Evolutionary conservation across 1,140 invertebrate species (phyloP).

Genomic region (Ooceraea biroi): DNA sequence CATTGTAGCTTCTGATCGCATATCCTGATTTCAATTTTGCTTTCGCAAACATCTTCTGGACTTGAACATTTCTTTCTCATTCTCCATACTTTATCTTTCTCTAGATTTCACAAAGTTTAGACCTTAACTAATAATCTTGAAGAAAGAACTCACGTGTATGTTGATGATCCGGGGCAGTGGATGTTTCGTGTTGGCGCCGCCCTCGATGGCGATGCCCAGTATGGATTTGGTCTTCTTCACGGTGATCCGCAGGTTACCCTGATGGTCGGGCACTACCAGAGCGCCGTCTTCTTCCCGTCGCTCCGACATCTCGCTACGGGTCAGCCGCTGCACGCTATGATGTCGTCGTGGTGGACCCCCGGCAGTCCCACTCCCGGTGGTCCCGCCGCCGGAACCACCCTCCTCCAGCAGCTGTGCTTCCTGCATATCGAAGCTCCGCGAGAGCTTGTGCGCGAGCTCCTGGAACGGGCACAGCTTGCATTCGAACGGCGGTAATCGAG

Average conservation of each 20-base stretch:
- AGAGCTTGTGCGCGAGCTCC: conserved; percentile 94
- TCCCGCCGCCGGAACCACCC: conserved; percentile 88
- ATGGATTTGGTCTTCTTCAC: conserved; percentile 97
- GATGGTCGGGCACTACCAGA: conserved; percentile 92
- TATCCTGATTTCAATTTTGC: too few relatives aligned
- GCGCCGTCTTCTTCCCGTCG: conserved; percentile 88
- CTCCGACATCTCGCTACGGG: conserved; percentile 86
- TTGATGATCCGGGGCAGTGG: conserved; percentile 97
- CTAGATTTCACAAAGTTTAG: neutral
- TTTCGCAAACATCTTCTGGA: too few relatives aligned
- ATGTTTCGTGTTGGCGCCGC: conserved; percentile 97
- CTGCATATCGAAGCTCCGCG: conserved; percentile 94
- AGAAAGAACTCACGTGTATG: conserved; percentile 93
- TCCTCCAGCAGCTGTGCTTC: conserved; percentile 92
- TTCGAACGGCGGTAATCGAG: conserved; percentile 43
- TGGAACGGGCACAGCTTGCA: conserved; percentile 83
- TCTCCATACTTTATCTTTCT: neutral
- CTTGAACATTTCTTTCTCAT: too few relatives aligned
- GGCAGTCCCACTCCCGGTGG: conserved; percentile 86
- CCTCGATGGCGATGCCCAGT: conserved; percentile 98
- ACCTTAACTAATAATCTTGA: too few relatives aligned
- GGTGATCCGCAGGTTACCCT: conserved; percentile 94
- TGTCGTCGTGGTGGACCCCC: conserved; percentile 83
- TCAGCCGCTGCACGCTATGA: conserved; percentile 83
- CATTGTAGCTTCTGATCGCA: neutral